Base-by-base conservation (phyloP, 1,140 invertebrate species). In the Homarus americanus region DNA sequence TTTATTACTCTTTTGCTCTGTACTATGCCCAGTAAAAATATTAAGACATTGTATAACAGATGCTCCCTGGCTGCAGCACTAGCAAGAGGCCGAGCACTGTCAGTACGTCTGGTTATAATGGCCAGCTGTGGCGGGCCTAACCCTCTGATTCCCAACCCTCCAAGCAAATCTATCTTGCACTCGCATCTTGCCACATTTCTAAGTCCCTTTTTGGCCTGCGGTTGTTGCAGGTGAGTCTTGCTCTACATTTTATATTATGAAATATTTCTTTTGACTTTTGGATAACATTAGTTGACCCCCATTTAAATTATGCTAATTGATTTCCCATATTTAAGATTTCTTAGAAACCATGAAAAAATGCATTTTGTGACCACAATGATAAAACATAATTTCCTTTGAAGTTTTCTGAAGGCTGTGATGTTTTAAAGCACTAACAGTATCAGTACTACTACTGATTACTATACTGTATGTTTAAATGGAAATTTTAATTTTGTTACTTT, bases 51-150 rank as follows among this genome's bases (percentile, higher is more conserved):
- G 20, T 34, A 38, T 93, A 95, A 10, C 93, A 97, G 96, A 63
- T 96, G 96, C 93, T 96, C 96, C 91, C 96, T 97, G 93, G 96
- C 96, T 7, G 95, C 96, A 28, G 96, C 96, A 4, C 93, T 97
- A 84, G 96, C 96, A 28, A 94, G 95, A 91, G 95, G 96, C 85
- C 95, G 96, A 93, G 94, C 95, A 24, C 94, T 94, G 91, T 95
- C 95, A 93, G 95, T 97, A n/a, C 94, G 95, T 17, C 96, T 96
- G 92, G 93, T 97, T 63, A 95, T 97, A 32, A 93, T 97, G 82
- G 96, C 97, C 87, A 96, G 96, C 94, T 96, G 96, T 49, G 97
- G 97, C 44, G 96, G 96, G 9, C 97, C 97, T 36, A 96, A 95
- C 15, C 96, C 96, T 34, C 95, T 90, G 3, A 76, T 97, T 66